A percentile compares a stretch with the other conserved stretches of the same genome.
These are phyloP conservation scores for Edolisoma coerulescens DNA, from an alignment of 2,113 vertebrate species.

Conservation along the genomic window DNA sequence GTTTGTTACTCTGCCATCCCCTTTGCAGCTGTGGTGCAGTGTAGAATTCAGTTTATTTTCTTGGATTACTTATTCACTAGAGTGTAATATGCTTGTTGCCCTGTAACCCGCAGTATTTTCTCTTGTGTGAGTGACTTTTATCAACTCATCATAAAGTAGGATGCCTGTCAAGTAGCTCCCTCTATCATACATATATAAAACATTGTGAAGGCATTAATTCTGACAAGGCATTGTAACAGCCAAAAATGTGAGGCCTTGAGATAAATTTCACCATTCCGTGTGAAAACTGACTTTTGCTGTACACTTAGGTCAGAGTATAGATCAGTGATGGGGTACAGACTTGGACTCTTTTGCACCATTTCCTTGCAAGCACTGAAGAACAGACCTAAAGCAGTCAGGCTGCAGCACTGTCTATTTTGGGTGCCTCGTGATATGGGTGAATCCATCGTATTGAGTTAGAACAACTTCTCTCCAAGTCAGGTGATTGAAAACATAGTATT, in stretches of 20 bases:
- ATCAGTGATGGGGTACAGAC: not conserved
- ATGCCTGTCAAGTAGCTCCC: not conserved
- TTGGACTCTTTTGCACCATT: not conserved
- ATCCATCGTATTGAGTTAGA: not conserved
- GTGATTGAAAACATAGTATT: not conserved
- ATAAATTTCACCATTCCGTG: not conserved
- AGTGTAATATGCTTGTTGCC: not conserved
- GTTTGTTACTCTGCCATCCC: not conserved
- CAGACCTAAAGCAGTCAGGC: not conserved
- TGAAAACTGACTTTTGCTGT: not conserved
- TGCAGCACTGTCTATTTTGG: not conserved
- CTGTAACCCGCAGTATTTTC: not conserved
- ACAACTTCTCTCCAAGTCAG: not conserved
- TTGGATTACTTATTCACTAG: not conserved
- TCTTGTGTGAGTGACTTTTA: not conserved
- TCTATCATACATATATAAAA: not conserved
- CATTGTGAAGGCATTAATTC: not conserved
- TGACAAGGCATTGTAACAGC: not conserved
- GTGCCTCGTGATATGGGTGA: not conserved
- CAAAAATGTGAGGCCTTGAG: not conserved
- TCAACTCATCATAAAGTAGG: not conserved
- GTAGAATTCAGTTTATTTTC: not conserved
- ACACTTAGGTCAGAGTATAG: not conserved
- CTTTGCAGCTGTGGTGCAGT: not conserved
- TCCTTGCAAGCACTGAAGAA: not conserved